Evolutionary conservation across 2,797 vertebrate species (phyloP), one percentile per base, ranked within the genome.

Genomic region (Myotis daubentonii): DNA sequence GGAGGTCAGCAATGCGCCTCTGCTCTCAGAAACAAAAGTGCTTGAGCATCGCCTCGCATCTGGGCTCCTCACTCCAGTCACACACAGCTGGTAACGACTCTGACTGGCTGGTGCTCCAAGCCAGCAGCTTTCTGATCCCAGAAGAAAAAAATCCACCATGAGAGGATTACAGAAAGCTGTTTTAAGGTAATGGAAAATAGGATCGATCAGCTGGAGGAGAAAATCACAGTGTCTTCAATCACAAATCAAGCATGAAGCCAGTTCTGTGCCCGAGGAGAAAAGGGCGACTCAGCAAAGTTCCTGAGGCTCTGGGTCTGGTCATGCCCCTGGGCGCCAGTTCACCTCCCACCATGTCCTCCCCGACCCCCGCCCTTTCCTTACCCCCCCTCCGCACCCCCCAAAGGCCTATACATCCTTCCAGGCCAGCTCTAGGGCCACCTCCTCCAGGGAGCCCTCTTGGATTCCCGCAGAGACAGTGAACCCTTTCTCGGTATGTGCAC

Each of bases 111-210:
- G 51, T 23, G 44, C 36, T 78, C 62, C 60, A 62, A 53, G 68
- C 51, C 4, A 30, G 28, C 0, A 1, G n/a, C 74, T 78, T 87
- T 88, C 57, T 22, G 53, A 74, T 53, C 82, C 53, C 38, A 49
- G 87, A 86, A 68, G 71, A 81, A 88, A 89, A 89, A 95, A 84
- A 74, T 22, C 66, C 30, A 41, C 41, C 55, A 33, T 0, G 30
- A 87, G 6, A 82, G n/a, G 84, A 79, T 66, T 85, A 75, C 22
- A 78, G 62, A 94, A 81, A 72, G 71, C 86, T 71, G 65, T 82
- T 89, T 95, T 76, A 94, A 96, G 87, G 80, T 76, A 89, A 94
- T 60, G 71, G 83, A 91, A 94, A 93, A 71, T 44, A 85, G 71
- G 89, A 91, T 87, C 5, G 4, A 96, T 95, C 33, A 25, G 81